phyloP scores from a whole-genome alignment of 2,888 invertebrate genomes.

The Luffia ferchaultella region DNA sequence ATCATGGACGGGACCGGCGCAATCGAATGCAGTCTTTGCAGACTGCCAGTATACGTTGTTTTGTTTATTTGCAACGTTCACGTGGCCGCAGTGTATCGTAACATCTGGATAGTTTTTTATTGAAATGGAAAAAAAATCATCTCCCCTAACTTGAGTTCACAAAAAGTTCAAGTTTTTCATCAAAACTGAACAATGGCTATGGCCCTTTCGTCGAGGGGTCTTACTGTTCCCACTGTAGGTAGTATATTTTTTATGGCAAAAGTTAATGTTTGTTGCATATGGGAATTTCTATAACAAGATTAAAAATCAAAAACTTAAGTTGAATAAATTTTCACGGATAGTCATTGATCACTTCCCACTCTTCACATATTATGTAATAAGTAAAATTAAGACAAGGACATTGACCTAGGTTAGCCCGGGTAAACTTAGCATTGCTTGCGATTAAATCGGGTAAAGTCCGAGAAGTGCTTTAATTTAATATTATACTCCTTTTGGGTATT shows the following conservation, averaged over 20 bases:
- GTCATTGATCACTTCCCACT: no score
- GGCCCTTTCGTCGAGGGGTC: conserved; percentile 36
- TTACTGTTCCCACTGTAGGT: conserved; percentile 29
- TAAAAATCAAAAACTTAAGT: no score
- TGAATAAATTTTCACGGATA: no score
- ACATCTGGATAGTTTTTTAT: conserved; percentile 5
- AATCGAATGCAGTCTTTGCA: neutral
- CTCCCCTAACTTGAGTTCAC: conserved; percentile 19
- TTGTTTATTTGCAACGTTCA: neutral
- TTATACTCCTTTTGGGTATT: no score
- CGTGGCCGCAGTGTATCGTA: neutral
- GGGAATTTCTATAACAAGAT: no score
- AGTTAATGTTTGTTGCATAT: conserved; percentile 8
- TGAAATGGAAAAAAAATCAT: conserved; percentile 5
- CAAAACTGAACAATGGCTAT: conserved; percentile 40
- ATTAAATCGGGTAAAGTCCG: no score
- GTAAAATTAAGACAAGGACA: no score
- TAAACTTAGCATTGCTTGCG: no score
- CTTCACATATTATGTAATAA: no score
- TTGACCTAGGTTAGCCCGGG: no score
- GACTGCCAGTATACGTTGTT: no score
- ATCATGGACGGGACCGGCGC: conserved; percentile 25
- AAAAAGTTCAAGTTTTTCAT: conserved; percentile 28
- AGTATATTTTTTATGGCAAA: conserved; percentile 13
- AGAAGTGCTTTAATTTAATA: no score